These are phyloP conservation scores for Aphidoletes aphidimyza DNA, from an alignment of 2,888 invertebrate species.

Conservation along the genomic window DNA sequence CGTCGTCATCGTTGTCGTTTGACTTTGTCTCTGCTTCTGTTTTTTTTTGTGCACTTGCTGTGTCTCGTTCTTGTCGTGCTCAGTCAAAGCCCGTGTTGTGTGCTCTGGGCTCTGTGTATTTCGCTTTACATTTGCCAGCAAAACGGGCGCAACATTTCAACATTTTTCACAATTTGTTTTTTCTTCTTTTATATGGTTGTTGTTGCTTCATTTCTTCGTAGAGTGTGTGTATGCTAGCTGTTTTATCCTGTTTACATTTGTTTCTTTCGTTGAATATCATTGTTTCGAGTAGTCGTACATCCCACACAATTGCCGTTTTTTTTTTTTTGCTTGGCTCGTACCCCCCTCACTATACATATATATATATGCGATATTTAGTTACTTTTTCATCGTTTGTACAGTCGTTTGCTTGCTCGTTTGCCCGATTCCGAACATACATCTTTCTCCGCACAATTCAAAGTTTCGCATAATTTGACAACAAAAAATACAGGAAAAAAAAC, in stretches of 20 bases:
- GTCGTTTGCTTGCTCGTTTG: neutral
- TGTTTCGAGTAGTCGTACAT: slow-evolving; percentile 39
- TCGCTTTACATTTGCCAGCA: too few relatives aligned
- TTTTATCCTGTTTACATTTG: slow-evolving; percentile 35
- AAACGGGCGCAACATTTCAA: too few relatives aligned
- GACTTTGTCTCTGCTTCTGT: neutral
- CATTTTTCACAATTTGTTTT: too few relatives aligned
- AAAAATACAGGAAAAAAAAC: neutral
- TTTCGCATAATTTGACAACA: neutral
- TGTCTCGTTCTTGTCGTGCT: too few relatives aligned
- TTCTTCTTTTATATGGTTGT: neutral
- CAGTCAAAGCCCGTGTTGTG: too few relatives aligned
- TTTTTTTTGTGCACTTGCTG: neutral
- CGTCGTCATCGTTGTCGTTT: neutral
- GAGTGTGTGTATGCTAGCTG: neutral
- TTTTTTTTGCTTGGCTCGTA: neutral
- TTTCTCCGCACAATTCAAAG: neutral
- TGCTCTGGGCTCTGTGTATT: too few relatives aligned
- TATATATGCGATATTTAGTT: neutral
- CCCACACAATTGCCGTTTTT: slow-evolving; percentile 31
- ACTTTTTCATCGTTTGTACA: too few relatives aligned
- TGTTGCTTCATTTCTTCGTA: neutral
- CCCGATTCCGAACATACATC: neutral
- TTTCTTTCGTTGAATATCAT: slow-evolving; percentile 1
- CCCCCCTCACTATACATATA: too few relatives aligned